Base-by-base conservation (phyloP, 1,140 invertebrate genomes). In the Heliconius hermathena region DNA sequence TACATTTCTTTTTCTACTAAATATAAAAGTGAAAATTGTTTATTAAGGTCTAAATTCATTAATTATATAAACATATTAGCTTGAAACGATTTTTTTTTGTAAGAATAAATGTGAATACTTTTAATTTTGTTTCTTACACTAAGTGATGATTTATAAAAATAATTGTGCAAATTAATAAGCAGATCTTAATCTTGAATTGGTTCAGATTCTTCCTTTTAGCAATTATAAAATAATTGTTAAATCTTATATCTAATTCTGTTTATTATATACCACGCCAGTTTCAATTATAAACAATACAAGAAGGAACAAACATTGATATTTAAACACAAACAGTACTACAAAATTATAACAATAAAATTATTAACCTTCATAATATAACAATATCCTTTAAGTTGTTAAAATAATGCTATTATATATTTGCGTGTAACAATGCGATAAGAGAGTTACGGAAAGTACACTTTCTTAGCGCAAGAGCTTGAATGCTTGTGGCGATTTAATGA, bases 371-470 rank as follows among this genome's bases (percentile, higher is more conserved):
- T 29, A 29, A 29, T 66, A 29, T 57, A 57, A n/a, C 3, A 57
- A 22, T 29, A 26, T 22, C 22, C 11, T 13, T 29, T 26, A 16
- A 66, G 60, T 66, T 66, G 26, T 66, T 66, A 16, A 26, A 66
- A 66, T 71, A 52, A 71, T 77, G 38, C 36, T 76, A 82, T 82
- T 82, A 74, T 52, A 36, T 22, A 57, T 74, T 60, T 74, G 81
- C 77, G 81, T 82, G 81, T 82, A 73, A 79, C 70, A 71, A 57
- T 66, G 71, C 54, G 77, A 82, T 82, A 82, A 82, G 81, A 36
- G 36, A 73, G 74, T 73, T 75, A 82, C 52, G 29, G 57, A 22
- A 66, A 29, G 57, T 66, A 66, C 60, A 66, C 26, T 66, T 66
- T 66, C 60, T 66, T 66, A 66, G 60, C 60, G 60, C 60, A 66